Evolutionary conservation across 2,113 vertebrate genomes (phyloP), one percentile per base, ranked within the genome.

Genomic region (Orcinus orca): DNA sequence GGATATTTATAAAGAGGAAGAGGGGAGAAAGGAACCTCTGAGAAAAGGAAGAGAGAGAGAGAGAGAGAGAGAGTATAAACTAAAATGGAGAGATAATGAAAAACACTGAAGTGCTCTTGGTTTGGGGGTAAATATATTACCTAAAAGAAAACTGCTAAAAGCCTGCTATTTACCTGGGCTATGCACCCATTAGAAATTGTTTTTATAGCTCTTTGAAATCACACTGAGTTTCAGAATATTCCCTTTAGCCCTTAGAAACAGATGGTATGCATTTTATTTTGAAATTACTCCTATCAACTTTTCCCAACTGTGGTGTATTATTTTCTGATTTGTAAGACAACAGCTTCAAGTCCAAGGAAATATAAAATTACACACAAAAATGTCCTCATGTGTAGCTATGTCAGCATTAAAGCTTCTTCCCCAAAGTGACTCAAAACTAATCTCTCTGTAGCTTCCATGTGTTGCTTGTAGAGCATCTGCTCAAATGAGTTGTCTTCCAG

Each of bases 271-370:
- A 70, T 95, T 97, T 97, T 77, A 96, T 91, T 94, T 95, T 97
- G 84, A 97, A 95, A 96, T 91, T 90, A 77, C 25, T 79, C 82
- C 50, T 68, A 90, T 76, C n/a, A 71, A 63, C 23, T 81, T 92
- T 62, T 90, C 88, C 81, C 77, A 93, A 9, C 71, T 81, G 76
- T 82, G 62, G 67, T 71, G 25, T 68, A 74, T 41, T 93, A 65
- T 53, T 41, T 96, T 90, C 86, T 95, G 88, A 86, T 91, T 95
- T 97, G 96, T 94, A 95, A 97, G 84, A 89, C 76, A 93, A 93
- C 25, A 74, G 93, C 55, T 95, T 47, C 44, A 53, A 96, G 85
- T 88, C 65, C 77, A 85, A 96, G 85, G 71, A 93, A 77, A 92
- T 92, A 70, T 92, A 53, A 38, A 93, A 67, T 84, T 63, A 79